phyloP scores from a whole-genome alignment of 2,888 invertebrate species.

The Pseudoips prasinana region DNA sequence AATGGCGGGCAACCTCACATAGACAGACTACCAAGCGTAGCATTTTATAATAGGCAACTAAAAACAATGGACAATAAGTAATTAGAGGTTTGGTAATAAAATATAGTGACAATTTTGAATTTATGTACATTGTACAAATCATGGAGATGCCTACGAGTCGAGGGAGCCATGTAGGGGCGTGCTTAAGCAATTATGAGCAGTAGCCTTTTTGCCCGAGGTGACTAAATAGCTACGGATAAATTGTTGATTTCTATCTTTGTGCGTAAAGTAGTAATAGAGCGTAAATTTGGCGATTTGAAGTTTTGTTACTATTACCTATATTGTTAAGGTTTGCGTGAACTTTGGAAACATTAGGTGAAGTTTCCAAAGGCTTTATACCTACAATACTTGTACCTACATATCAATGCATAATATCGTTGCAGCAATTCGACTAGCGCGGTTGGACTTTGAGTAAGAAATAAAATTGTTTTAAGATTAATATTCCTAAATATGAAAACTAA shows the following conservation, averaged over 20 bases:
- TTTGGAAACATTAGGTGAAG: too few species aligned
- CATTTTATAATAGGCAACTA: constrained; percentile 36
- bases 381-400: too few species aligned
- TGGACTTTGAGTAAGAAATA: too few species aligned
- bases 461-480: too few species aligned
- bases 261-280: constrained; percentile 16
- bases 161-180: constrained; percentile 42
- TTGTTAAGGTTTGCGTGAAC: too few species aligned
- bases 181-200: constrained; percentile 51
- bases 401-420: too few species aligned
- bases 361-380: too few species aligned
- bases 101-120: constrained; percentile 47
- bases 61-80: constrained; percentile 45
- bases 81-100: constrained; percentile 47
- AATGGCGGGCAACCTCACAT: constrained; percentile 21
- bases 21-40: constrained; percentile 24
- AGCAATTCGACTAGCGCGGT: too few species aligned
- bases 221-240: constrained; percentile 37
- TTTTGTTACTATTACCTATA: too few species aligned
- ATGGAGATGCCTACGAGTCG: constrained; percentile 57
- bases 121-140: constrained; percentile 62
- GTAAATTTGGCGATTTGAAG: too few species aligned
- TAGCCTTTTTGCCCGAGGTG: constrained; percentile 48
- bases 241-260: constrained; percentile 18
- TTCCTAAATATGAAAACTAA: too few species aligned